These are phyloP conservation scores for Amorpha juglandis DNA, from an alignment of 2,888 invertebrate genomes.

Conservation along the genomic window DNA sequence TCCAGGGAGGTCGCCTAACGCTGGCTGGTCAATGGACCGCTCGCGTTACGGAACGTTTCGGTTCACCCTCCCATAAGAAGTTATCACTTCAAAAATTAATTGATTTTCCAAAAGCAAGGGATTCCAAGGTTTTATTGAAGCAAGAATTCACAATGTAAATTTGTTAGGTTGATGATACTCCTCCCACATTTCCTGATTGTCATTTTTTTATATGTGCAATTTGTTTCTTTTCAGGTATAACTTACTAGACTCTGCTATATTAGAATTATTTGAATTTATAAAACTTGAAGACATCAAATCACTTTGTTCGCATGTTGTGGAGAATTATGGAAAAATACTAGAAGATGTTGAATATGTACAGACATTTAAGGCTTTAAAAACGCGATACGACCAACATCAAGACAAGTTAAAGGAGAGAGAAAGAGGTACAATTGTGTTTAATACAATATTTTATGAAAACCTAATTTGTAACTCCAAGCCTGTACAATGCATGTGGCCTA, in stretches of 20 bases:
- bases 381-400: constrained; percentile 95
- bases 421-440: constrained; percentile 78
- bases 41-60: no score
- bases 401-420: constrained; percentile 95
- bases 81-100: no score
- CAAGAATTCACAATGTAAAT: no score
- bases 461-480: no score
- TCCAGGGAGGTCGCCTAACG: no score
- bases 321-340: constrained; percentile 97
- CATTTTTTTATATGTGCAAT: neutral
- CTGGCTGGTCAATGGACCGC: no score
- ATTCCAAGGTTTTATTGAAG: no score
- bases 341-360: constrained; percentile 98
- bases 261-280: constrained; percentile 99
- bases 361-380: constrained; percentile 97
- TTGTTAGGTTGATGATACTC: neutral
- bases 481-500: no score
- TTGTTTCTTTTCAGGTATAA: constrained; percentile 88
- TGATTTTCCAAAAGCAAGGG: no score
- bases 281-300: constrained; percentile 96
- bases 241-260: constrained; percentile 98
- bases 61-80: no score
- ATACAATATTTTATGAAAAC: neutral
- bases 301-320: constrained; percentile 96
- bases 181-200: neutral